Conservation (phyloP, 2,113 vertebrate genomes). For the Nibea coibor region DNA sequence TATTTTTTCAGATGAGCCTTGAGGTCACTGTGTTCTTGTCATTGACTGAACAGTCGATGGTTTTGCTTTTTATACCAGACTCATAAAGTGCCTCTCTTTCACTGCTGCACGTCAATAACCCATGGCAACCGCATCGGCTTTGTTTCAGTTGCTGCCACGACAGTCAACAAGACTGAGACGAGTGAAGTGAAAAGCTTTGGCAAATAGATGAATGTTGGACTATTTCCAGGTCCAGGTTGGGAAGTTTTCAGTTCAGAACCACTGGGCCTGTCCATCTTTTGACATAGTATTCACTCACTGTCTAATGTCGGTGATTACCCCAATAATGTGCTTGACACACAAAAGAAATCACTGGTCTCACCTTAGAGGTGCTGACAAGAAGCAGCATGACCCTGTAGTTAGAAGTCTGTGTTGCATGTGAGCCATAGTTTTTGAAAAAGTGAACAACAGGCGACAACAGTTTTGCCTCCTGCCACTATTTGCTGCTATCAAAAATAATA, state of each 20-base stretch:
- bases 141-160: slow-evolving; percentile 53
- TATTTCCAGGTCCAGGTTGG: neutral
- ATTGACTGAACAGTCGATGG: slow-evolving; percentile 26
- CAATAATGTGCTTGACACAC: neutral
- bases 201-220: neutral
- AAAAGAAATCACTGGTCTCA: neutral
- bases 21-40: slow-evolving; percentile 36
- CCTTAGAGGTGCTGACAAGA: neutral
- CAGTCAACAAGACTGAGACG: slow-evolving; percentile 32
- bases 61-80: slow-evolving; percentile 50
- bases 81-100: slow-evolving; percentile 53
- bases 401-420: no score
- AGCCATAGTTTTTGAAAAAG: no score
- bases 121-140: slow-evolving; percentile 62
- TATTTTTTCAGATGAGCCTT: slow-evolving; percentile 1
- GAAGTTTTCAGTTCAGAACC: slow-evolving; percentile 11
- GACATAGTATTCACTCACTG: neutral
- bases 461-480: neutral
- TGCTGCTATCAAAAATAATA: no score
- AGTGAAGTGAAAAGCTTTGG: neutral
- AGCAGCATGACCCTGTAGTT: neutral
- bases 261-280: slow-evolving; percentile 1
- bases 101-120: slow-evolving; percentile 54
- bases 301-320: slow-evolving; percentile 8
- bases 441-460: neutral